phyloP scores from a whole-genome alignment of 2,113 vertebrate genomes.

The Bos javanicus region DNA sequence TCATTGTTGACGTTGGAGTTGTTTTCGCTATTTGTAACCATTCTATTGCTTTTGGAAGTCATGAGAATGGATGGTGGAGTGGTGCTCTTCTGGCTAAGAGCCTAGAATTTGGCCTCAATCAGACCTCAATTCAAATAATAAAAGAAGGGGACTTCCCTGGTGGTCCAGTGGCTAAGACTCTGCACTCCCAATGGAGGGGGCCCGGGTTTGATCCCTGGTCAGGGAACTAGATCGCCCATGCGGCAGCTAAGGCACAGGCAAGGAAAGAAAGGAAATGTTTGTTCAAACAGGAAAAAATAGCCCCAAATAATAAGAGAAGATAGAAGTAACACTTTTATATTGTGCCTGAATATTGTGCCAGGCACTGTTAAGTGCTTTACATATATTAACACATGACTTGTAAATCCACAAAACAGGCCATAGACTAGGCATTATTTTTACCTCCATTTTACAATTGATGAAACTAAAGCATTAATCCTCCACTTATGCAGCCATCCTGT shows the following conservation, averaged over 20 bases:
- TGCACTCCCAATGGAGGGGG: background rate
- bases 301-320: background rate
- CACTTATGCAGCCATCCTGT: fast-evolving
- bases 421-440: background rate
- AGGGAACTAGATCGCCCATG: background rate
- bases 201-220: background rate
- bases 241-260: background rate
- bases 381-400: background rate
- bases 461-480: background rate
- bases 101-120: background rate
- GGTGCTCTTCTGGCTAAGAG: background rate
- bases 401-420: background rate
- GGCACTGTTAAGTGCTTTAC: background rate
- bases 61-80: background rate
- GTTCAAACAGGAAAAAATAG: background rate
- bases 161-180: background rate
- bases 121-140: background rate
- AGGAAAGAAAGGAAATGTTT: background rate
- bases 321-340: background rate
- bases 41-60: background rate
- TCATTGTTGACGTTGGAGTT: background rate
- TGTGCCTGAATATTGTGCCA: background rate
- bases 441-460: background rate
- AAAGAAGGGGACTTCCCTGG: background rate
- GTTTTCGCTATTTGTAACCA: background rate